Evolutionary conservation across 2,888 invertebrate genomes (phyloP).

Genomic region (Amorpha juglandis): DNA sequence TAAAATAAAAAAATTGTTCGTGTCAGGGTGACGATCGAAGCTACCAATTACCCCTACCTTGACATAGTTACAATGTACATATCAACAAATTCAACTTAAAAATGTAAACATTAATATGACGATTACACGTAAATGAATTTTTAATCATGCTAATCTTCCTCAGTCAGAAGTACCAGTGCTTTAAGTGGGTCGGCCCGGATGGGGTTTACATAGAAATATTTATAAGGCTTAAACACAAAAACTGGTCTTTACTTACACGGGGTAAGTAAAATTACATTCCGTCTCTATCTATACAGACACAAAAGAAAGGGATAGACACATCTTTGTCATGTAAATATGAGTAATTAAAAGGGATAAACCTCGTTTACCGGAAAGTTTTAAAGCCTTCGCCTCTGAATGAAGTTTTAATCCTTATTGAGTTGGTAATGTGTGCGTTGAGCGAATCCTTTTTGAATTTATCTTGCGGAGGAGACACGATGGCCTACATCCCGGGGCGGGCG

Average conservation of each 20-base stretch:
- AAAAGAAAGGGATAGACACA: slow-evolving; percentile 43
- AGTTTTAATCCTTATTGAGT: slow-evolving; percentile 81
- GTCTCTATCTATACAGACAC: slow-evolving; percentile 42
- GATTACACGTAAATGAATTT: slow-evolving; percentile 39
- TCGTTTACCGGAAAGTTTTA: slow-evolving; percentile 66
- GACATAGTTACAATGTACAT: not conserved
- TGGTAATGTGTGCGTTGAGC: slow-evolving; percentile 67
- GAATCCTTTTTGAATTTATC: slow-evolving; percentile 78
- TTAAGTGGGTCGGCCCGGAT: slow-evolving; percentile 61
- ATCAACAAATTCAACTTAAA: slow-evolving; percentile 3
- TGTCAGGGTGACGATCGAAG: not conserved
- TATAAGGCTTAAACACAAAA: slow-evolving; percentile 58
- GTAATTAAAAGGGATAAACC: slow-evolving; percentile 72
- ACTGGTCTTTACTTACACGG: slow-evolving; percentile 45
- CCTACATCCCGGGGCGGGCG: slow-evolving; percentile 67
- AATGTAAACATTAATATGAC: slow-evolving; percentile 13
- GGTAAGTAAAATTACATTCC: slow-evolving; percentile 37
- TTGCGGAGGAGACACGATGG: slow-evolving; percentile 64
- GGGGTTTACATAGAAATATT: slow-evolving; percentile 57
- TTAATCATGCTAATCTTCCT: slow-evolving; percentile 47
- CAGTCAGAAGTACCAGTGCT: slow-evolving; percentile 56
- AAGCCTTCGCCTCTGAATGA: slow-evolving; percentile 67
- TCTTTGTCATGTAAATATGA: slow-evolving; percentile 61
- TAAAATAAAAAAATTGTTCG: too few relatives aligned
- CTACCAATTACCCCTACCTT: not conserved